Evolutionary conservation across 30 jellyfish, hydroid and myxozoan species (phyloP), one percentile per base, ranked within the genome.

Genomic region (Phacellophora camtschatica): DNA sequence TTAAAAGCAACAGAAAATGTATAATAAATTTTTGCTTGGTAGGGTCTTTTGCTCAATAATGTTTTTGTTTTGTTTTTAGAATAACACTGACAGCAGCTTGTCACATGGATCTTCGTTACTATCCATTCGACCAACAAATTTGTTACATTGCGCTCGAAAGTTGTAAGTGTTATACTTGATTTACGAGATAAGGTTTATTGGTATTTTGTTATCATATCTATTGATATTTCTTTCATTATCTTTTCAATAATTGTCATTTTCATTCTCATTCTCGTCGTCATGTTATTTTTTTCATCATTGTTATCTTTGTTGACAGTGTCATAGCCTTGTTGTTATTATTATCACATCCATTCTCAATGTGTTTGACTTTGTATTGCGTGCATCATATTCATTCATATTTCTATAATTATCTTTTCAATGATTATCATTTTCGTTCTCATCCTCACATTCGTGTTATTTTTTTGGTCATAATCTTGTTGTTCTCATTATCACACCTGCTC

Each of bases 101-200:
- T 42, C 83, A 73, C 32, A 84, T 84, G 95, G 48, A 84, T 30
- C 74, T 84, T 10, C 84, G 95, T 3, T 73, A 73, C 23, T 84
- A 84, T 50, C 95, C 95, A 25, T 84, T 84, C 46, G 95, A 84
- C 29, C 77, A 59, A 4, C 99, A 94, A 53, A 45, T 48, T 55
- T 94, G 99, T 69, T 76, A 73, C 56, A 75, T 94, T 85, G 99
- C 99, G 24, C 67, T 94, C 35, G 99, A 94, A 72, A 94, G 99
- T 33, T 94, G 99, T 94, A 77, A 94, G 99, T 94, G 6, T 2
- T 51, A 62, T 10, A 12, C 66, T 62, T 18, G 69, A 19, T 15
- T 8, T 55, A 11, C 11, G 19, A 8, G 24, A 55, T 12, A 8
- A 55, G 8, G 19, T 8, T 55, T 9, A 41, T 41, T 16, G 9